Evolutionary conservation across 2,888 invertebrate species (phyloP), one percentile per base, ranked within the genome.

Genomic region (Chironomus tentans): DNA sequence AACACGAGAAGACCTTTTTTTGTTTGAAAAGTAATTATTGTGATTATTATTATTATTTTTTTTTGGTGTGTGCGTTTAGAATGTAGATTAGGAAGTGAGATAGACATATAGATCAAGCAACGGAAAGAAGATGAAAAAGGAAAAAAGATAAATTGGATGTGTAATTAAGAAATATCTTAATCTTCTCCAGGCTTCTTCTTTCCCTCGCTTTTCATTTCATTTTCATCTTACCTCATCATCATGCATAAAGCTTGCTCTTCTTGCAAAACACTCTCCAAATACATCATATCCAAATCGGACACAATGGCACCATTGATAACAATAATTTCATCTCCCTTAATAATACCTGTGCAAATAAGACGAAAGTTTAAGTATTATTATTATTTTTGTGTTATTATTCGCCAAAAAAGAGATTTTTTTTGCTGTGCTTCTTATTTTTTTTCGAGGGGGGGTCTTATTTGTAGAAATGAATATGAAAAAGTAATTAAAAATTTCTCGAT

Each of bases 281-380:
- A 97, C 94, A 98, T 97, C 97, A 98, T 98, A 88, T 98, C 98
- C 86, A 98, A 88, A 87, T 98, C 97, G 82, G 95, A 95, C 80
- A 98, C 97, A 84, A 97, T 95, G 81, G 97, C 96, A 79, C 97
- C 95, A 87, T 98, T 98, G 86, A 98, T 97, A 84, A 98, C 96
- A 92, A 98, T 95, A 85, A 98, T 97, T 88, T 98, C 98, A 86
- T 98, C 98, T 81, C 97, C 93, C 87, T 96, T 94, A 85, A 96
- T 95, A 83, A 98, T 92, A 82, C 97, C 97, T 97, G 87, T 80
- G 10, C 38, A 38, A 38, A 38, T 38, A 38, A 38, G 38, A 38
- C 38, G 10, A 38, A 38, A 38, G 38, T 38, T 38, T 38, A 38
- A 38, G 38, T 38, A 38, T 38, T 38, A 38, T 38, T 38, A 38